Evolutionary conservation across 2,888 invertebrate genomes (phyloP).

Genomic region (Spisula subtruncata): DNA sequence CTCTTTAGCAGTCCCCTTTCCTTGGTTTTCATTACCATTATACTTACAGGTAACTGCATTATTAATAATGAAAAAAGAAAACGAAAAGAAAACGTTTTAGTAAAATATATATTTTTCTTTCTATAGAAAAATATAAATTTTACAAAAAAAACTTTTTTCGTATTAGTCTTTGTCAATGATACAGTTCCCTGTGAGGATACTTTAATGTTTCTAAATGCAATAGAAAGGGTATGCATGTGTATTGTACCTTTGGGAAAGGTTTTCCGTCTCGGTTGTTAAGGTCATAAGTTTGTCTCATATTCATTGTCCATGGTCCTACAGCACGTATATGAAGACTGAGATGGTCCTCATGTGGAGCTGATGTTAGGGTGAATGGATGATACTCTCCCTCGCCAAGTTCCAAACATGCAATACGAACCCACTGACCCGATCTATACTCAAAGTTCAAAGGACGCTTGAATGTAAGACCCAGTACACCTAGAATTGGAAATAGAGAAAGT

Average conservation of each 20-base stretch:
- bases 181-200: too few relatives aligned
- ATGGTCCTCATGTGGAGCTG: conserved; percentile 90
- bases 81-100: too few relatives aligned
- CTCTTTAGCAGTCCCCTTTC: too few relatives aligned
- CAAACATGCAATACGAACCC: conserved; percentile 90
- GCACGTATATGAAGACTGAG: conserved; percentile 90
- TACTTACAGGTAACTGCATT: too few relatives aligned
- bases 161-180: too few relatives aligned
- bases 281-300: conserved; percentile 88
- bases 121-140: too few relatives aligned
- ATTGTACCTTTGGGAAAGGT: conserved; percentile 69
- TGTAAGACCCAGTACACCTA: conserved; percentile 90
- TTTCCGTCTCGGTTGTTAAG: conserved; percentile 70
- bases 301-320: conserved; percentile 90
- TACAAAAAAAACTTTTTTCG: too few relatives aligned
- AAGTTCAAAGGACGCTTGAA: conserved; percentile 90
- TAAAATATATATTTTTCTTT: too few relatives aligned
- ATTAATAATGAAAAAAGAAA: too few relatives aligned
- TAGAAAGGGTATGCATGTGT: too few relatives aligned
- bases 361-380: conserved; percentile 91
- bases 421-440: conserved; percentile 91
- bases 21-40: too few relatives aligned
- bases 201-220: too few relatives aligned
- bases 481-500: not conserved
- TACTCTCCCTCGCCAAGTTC: conserved; percentile 89